phyloP scores from a whole-genome alignment of 2,113 vertebrate species.

The Tachycineta bicolor region DNA sequence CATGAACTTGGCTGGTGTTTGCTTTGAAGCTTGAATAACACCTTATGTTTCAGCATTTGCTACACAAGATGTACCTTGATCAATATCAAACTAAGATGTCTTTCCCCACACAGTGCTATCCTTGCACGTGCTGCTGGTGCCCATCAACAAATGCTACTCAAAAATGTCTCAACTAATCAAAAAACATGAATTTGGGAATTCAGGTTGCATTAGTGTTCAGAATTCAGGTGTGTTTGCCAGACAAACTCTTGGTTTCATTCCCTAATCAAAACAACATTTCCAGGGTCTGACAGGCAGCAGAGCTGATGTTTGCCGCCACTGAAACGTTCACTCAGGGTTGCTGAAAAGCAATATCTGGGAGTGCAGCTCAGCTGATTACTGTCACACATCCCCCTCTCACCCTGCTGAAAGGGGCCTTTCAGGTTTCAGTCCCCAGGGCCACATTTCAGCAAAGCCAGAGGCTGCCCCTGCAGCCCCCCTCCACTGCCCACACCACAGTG shows the following conservation, averaged over 20 bases:
- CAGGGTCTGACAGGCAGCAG: background rate
- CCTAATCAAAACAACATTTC: background rate
- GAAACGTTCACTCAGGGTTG: background rate
- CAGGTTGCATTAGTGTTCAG: background rate
- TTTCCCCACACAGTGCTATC: rapidly evolving
- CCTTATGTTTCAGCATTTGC: background rate
- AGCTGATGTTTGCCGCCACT: background rate
- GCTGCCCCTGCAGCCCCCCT: background rate
- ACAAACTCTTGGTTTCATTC: background rate
- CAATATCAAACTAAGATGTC: background rate
- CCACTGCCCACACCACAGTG: rapidly evolving
- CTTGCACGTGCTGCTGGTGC: background rate
- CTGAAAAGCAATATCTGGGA: background rate
- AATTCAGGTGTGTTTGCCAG: background rate
- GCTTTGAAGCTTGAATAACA: background rate
- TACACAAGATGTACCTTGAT: background rate
- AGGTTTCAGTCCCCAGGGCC: background rate
- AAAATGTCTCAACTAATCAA: background rate
- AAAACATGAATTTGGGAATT: background rate
- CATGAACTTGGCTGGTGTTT: background rate
- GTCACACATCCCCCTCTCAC: rapidly evolving
- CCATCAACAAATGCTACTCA: background rate
- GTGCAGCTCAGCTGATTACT: background rate
- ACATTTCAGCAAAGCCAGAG: background rate
- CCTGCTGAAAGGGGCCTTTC: background rate